Evolutionary conservation across 2,113 vertebrate genomes (phyloP).

Genomic region (Lota lota): DNA sequence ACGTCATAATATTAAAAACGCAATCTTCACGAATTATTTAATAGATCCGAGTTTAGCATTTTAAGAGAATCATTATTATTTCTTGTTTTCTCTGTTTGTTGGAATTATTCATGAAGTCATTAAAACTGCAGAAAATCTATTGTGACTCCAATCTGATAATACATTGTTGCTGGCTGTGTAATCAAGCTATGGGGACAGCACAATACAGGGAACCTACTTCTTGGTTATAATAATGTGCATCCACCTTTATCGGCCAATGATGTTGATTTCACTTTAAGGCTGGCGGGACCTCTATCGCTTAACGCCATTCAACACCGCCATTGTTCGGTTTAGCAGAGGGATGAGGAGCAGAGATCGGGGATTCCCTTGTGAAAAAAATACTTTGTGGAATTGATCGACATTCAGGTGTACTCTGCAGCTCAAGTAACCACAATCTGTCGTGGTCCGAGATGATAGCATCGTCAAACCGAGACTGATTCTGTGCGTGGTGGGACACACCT

Average conservation of each 20-base stretch:
- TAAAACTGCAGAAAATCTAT: too few relatives aligned
- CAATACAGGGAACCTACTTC: too few relatives aligned
- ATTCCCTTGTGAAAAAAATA: slow-evolving; percentile 40
- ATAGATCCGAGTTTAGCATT: too few relatives aligned
- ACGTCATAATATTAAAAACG: too few relatives aligned
- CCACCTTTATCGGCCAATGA: neutral
- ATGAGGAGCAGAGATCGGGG: slow-evolving; percentile 35
- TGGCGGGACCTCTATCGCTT: slow-evolving; percentile 12
- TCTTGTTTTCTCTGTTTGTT: too few relatives aligned
- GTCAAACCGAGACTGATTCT: slow-evolving; percentile 19
- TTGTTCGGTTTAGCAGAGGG: slow-evolving; percentile 42
- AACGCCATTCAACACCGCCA: slow-evolving; percentile 43
- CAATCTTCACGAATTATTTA: too few relatives aligned
- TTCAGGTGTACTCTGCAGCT: neutral
- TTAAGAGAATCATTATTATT: too few relatives aligned
- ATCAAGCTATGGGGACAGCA: too few relatives aligned
- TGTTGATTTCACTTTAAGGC: slow-evolving; percentile 51
- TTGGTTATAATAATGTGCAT: too few relatives aligned
- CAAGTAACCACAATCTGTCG: slow-evolving; percentile 24
- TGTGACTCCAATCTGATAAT: too few relatives aligned
- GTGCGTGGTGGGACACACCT: slow-evolving; percentile 44
- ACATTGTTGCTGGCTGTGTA: too few relatives aligned
- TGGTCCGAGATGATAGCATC: slow-evolving; percentile 32
- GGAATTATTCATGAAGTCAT: too few relatives aligned
- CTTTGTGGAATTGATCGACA: slow-evolving; percentile 26